phyloP scores from a whole-genome alignment of 2,888 invertebrate genomes.

The Druceiella hillmani region DNA sequence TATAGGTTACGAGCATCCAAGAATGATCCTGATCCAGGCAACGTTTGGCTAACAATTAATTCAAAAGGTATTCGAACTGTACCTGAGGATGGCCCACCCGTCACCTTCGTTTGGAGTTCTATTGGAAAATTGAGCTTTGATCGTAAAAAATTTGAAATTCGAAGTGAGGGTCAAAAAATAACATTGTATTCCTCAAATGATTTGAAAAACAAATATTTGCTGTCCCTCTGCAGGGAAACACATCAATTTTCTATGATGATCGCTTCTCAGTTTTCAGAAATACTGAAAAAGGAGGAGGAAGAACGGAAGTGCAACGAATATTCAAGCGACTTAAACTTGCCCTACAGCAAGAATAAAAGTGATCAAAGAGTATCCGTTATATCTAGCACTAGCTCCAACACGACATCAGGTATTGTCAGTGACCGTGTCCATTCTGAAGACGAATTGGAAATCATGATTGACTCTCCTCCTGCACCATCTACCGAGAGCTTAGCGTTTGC shows the following conservation, averaged over 20 bases:
- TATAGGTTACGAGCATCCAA: constrained; percentile 77
- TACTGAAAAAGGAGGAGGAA: constrained; percentile 68
- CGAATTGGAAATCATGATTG: constrained; percentile 85
- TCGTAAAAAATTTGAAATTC: constrained; percentile 95
- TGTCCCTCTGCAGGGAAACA: constrained; percentile 83
- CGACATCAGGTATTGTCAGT: constrained; percentile 94
- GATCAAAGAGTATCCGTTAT: constrained; percentile 87
- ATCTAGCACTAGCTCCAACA: constrained; percentile 92
- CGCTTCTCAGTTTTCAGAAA: constrained; percentile 77
- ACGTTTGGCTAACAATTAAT: constrained; percentile 86
- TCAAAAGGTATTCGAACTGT: constrained; percentile 89
- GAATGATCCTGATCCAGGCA: constrained; percentile 68
- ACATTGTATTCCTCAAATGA: constrained; percentile 89
- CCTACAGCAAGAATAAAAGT: constrained; percentile 58
- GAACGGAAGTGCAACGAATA: constrained; percentile 69
- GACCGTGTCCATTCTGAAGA: constrained; percentile 93
- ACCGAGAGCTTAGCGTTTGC: constrained; percentile 79
- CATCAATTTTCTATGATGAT: constrained; percentile 96
- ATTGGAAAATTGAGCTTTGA: constrained; percentile 95
- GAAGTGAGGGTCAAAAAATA: constrained; percentile 82
- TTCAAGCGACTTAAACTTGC: constrained; percentile 56
- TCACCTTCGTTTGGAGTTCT: constrained; percentile 90
- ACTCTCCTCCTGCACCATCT: constrained; percentile 77
- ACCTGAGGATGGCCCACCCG: constrained; percentile 61
- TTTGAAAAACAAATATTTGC: constrained; percentile 87